These are phyloP conservation scores for Conomelus anceps DNA, from an alignment of 2,888 invertebrate genomes.

Conservation along the genomic window DNA sequence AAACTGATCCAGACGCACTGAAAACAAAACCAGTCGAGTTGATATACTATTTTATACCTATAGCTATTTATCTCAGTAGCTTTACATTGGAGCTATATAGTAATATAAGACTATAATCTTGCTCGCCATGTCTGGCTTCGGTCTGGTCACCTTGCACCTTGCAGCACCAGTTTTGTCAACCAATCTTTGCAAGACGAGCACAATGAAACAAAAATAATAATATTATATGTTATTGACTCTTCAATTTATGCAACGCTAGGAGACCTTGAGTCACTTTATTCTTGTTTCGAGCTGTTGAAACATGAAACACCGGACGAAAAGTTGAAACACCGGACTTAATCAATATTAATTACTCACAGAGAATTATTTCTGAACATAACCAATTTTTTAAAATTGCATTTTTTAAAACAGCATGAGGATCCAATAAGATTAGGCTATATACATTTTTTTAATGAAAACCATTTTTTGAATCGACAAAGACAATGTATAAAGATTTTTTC, in stretches of 20 bases:
- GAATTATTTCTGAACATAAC: background rate
- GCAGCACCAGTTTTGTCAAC: background rate
- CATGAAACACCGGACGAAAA: background rate
- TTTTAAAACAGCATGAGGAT: too few relatives aligned
- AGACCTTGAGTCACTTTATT: background rate
- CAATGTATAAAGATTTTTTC: too few relatives aligned
- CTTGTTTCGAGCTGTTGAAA: background rate
- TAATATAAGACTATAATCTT: background rate
- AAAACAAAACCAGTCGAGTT: background rate
- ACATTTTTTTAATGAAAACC: too few relatives aligned
- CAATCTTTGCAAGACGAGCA: background rate
- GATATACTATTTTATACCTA: background rate
- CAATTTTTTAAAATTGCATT: too few relatives aligned
- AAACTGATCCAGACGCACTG: background rate
- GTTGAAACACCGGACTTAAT: background rate
- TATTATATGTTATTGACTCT: background rate
- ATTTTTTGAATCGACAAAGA: too few relatives aligned
- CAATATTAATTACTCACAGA: background rate
- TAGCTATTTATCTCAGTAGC: background rate
- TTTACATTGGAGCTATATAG: background rate
- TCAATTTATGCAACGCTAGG: background rate
- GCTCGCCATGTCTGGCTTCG: background rate
- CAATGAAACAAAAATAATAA: background rate
- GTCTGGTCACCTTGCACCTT: background rate
- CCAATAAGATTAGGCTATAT: too few relatives aligned